phyloP scores from a whole-genome alignment of 2,113 vertebrate species.

The Sorex fumeus region DNA sequence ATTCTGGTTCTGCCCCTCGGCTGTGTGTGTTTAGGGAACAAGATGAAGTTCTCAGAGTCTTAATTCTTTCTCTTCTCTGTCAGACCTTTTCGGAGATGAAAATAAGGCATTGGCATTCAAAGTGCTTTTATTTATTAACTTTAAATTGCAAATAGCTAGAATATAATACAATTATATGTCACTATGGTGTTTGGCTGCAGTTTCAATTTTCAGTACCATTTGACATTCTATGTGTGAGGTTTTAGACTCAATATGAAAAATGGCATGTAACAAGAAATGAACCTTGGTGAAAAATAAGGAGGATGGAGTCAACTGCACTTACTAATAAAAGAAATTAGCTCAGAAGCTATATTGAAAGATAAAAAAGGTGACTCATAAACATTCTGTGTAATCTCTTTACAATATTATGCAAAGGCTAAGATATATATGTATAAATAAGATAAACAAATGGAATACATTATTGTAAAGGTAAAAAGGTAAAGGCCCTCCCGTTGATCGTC shows the following conservation, averaged over 20 bases:
- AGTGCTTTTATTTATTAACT: not conserved
- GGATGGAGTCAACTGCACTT: constrained; percentile 23
- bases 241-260: constrained; percentile 54
- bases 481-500: too few species aligned
- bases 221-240: not conserved
- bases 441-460: constrained; percentile 21
- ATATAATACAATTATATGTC: not conserved
- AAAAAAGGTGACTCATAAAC: constrained; percentile 8
- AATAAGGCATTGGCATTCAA: not conserved
- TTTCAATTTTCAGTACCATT: constrained; percentile 24
- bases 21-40: not conserved
- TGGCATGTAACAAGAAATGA: constrained; percentile 42
- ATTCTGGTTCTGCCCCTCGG: not conserved
- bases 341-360: not conserved
- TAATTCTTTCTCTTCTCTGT: not conserved
- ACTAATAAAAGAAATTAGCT: constrained; percentile 44
- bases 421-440: not conserved
- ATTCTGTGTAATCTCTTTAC: not conserved
- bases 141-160: not conserved
- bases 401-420: not conserved
- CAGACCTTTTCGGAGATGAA: not conserved
- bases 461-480: too few species aligned
- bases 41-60: not conserved
- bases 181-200: not conserved
- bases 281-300: constrained; percentile 47